Evolutionary conservation across 2,888 invertebrate genomes (phyloP).

Genomic region (Atherix ibis): DNA sequence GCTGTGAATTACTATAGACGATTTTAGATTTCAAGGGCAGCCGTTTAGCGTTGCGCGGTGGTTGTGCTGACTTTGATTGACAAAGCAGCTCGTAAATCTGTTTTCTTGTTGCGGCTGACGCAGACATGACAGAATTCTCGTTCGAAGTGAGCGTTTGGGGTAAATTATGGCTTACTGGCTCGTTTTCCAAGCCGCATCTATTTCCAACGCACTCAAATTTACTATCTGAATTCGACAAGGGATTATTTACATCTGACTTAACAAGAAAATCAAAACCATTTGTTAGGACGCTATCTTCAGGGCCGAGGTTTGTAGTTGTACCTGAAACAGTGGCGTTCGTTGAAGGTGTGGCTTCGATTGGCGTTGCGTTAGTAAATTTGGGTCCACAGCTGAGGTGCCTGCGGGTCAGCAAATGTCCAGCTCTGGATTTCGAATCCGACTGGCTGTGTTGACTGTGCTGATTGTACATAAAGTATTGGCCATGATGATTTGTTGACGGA

Average conservation of each 20-base stretch:
- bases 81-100: slow-evolving; percentile 5
- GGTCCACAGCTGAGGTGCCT: slow-evolving; percentile 26
- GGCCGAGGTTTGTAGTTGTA: neutral
- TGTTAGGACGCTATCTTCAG: neutral
- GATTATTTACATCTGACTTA: too few species aligned
- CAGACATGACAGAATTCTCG: neutral
- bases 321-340: neutral
- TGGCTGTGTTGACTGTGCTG: too few species aligned
- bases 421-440: too few species aligned
- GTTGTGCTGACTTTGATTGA: slow-evolving; percentile 9
- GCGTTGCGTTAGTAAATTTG: neutral
- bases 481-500: too few species aligned
- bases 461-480: too few species aligned
- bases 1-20: too few species aligned
- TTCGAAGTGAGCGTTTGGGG: neutral
- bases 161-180: neutral
- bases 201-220: slow-evolving; percentile 11
- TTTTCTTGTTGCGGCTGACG: neutral
- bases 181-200: slow-evolving; percentile 9
- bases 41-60: neutral
- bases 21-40: neutral
- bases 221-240: neutral
- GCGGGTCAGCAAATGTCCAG: neutral
- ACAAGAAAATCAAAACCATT: too few species aligned
- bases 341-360: neutral